Base-by-base conservation (phyloP, 2,888 invertebrate species). In the Polyommatus icarus region DNA sequence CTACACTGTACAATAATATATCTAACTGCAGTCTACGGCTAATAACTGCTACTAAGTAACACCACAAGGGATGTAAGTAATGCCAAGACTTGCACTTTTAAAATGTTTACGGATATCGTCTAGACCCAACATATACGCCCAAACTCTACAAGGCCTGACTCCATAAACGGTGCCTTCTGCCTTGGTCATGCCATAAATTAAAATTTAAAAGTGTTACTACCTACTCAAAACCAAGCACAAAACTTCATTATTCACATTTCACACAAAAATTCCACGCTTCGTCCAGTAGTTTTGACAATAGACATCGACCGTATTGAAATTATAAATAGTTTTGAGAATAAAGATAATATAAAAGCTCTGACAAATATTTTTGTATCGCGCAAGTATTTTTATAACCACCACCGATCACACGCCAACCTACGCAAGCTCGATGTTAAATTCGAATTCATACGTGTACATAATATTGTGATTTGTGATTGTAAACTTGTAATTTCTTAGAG, bases 331-430 rank as follows among this genome's bases (percentile, higher is more conserved):
- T 67, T 20, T 29, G 12, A 12, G 67, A 15, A 32, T 29, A 12
- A 67, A 67, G 29, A 67, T 67, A 67, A 15, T 67, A 67, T 29
- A 29, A 10, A 32, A 36, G 5, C 20, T n/a, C 20, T 40, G 72
- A 72, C 40, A 72, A 72, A 72, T 72, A 40, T 72, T 40, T 72
- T 40, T 1, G 20, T 36, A 40, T 72, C 40, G 72, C 8, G 40
- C 40, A 20, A 40, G 72, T 72, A 72, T 72, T 72, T 72, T 72
- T 72, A 72, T 72, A 72, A 72, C 72, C n/a, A 12, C 40, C 72
- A 40, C 72, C 36, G n/a, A 72, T 72, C 72, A 72, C 40, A n/a
- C 72, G 72, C 36, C 5, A 40, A 36, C 40, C 72, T 40, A 72
- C 72, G 72, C 72, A 20, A 7, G 36, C 40, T 3, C 3, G 8